Conservation (phyloP, 1,140 invertebrate genomes). For the Lasioglossum baleicum region DNA sequence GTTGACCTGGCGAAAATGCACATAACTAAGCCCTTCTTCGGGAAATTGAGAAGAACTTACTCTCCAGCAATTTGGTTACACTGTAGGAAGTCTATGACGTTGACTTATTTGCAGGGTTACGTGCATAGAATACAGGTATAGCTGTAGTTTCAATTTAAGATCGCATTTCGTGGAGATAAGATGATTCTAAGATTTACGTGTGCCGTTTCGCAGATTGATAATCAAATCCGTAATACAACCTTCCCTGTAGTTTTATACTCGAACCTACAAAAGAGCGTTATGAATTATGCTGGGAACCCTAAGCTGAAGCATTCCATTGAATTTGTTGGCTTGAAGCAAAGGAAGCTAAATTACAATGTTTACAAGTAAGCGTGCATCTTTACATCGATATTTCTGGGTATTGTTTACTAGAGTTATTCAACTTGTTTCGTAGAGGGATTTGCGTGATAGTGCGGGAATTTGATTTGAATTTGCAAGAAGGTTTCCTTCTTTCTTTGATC, state of each 20-base stretch:
- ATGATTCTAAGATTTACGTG: slow-evolving; percentile 29
- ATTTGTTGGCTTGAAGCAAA: slow-evolving; percentile 83
- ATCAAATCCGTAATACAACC: slow-evolving; percentile 88
- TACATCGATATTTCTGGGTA: background rate
- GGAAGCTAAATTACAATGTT: slow-evolving; percentile 82
- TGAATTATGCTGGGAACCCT: slow-evolving; percentile 76
- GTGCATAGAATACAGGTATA: slow-evolving; percentile 84
- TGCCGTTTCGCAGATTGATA: slow-evolving; percentile 85
- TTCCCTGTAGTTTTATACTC: slow-evolving; percentile 89
- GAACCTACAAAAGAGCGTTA: slow-evolving; percentile 71
- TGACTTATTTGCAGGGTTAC: slow-evolving; percentile 85
- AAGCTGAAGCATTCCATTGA: slow-evolving; percentile 85
- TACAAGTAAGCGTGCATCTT: slow-evolving; percentile 79
- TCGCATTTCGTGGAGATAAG: background rate
- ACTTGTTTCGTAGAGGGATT: slow-evolving; percentile 81
- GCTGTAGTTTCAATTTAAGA: background rate
- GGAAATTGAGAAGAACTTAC: slow-evolving; percentile 87
- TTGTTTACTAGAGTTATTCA: slow-evolving; percentile 4
- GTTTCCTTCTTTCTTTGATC: slow-evolving; percentile 81
- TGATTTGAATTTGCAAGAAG: slow-evolving; percentile 87
- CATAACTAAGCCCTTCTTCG: slow-evolving; percentile 93
- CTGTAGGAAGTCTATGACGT: slow-evolving; percentile 85
- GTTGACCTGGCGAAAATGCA: slow-evolving; percentile 92
- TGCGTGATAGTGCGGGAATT: slow-evolving; percentile 87
- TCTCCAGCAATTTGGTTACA: slow-evolving; percentile 89